Evolutionary conservation across 2,797 vertebrate species (phyloP), one percentile per base, ranked within the genome.

Genomic region (Enoplosus armatus): DNA sequence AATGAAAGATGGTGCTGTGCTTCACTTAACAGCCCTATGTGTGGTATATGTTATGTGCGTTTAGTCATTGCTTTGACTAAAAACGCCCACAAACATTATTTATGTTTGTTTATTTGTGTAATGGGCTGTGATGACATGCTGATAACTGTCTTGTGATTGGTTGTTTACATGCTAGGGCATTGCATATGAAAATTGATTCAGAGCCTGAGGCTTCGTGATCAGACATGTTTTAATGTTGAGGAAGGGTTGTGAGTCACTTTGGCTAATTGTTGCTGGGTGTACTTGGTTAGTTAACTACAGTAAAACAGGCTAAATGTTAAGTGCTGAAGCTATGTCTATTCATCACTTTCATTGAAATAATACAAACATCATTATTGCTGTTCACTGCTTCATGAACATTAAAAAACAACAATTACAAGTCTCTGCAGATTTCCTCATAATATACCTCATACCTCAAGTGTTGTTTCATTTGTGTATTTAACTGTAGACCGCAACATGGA

Each of bases 261-360:
- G n/a, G n/a, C n/a, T n/a, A n/a, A n/a, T n/a, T n/a, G n/a, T n/a
- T n/a, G n/a, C n/a, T n/a, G n/a, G n/a, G n/a, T n/a, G n/a, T n/a
- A n/a, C n/a, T n/a, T n/a, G n/a, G n/a, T n/a, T n/a, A n/a, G n/a
- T n/a, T n/a, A n/a, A n/a, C n/a, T n/a, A n/a, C n/a, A 35, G 33
- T 35, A 8, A 0, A 35, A 35, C 47, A 50, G 47, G 4, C 47
- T n/a, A 50, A 50, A 50, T 24, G 11, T 50, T 2, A 10, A 59
- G 56, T 59, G 58, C 35, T 60, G 16, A 55, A 0, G 8, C 33
- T 35, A 33, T 33, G 33, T 55, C 27, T 8, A 24, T 39, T 60
- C 58, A 39, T 37, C 27, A 31, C 53, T 55, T 55, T 55, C n/a
- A n/a, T n/a, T n/a, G n/a, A n/a, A n/a, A n/a, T n/a, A 58, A 35